Base-by-base conservation (phyloP, 2,888 invertebrate species). In the Drymonia ruficornis region DNA sequence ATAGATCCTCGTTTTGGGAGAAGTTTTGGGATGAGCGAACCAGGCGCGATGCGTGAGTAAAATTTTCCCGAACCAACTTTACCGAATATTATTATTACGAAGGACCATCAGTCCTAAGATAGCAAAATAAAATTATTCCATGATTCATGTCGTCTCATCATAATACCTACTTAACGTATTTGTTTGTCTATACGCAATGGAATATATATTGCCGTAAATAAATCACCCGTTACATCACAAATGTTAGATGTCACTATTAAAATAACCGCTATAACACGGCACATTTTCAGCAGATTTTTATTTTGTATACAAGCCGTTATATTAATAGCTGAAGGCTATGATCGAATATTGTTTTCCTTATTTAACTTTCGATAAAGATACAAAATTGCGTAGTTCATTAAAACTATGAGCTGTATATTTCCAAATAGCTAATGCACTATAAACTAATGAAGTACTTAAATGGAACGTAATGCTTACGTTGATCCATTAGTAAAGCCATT, bases 1-100 rank as follows among this genome's bases (percentile, higher is more conserved):
- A 95, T 83, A 93, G 96, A 72, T 95, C 96, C 61, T 94, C 96
- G 47, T 97, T 97, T 86, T 97, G 97, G 97, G 96, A 97, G 80
- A 96, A 97, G 86, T 96, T 96, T 88, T 96, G 95, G 94, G 95
- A 95, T 72, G 94, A 95, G 68, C 93, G 95, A 70, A 94, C 94
- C 59, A 94, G 94, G 65, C 91, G 95, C 67, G 95, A 95, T 82
- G 94, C 93, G 96, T 96, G 93, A 96, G 96, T 95, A 70, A 51
- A 52, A 52, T 57, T 56, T 34, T 31, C 13, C 13, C 5, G 5
- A 9, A 11, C 19, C 3, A 43, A 1, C 6, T n/a, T 11, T 15
- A 12, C 29, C 1, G 13, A 28, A 46, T 29, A 18, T 42, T 11
- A 42, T 6, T 36, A 9, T 9, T 3, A 2, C 9, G 12, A 9